Conservation (phyloP, 2,888 invertebrate species). For the Tipula lateralis region DNA sequence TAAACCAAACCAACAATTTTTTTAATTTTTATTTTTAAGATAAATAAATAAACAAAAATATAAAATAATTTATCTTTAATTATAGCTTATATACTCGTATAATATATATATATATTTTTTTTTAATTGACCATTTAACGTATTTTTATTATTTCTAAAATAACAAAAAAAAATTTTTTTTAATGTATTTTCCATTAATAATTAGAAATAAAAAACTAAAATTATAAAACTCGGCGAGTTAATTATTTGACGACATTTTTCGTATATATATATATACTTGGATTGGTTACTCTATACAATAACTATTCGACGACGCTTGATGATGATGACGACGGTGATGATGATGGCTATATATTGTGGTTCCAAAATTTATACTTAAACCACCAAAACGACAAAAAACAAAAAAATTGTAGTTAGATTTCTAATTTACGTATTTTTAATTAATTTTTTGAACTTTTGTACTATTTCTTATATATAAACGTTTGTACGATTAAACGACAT, state of each 20-base stretch:
- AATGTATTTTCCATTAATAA: conserved; percentile 15
- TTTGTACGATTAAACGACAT: background rate
- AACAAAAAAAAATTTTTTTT: background rate
- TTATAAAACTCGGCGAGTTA: background rate
- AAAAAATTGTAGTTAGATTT: background rate
- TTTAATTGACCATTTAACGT: conserved; percentile 1
- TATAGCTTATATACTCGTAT: background rate
- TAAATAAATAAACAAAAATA: conserved; percentile 4
- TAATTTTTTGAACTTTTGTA: conserved; percentile 19
- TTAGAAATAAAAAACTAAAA: background rate
- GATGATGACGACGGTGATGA: too few species aligned
- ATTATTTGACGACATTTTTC: background rate
- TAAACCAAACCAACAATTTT: background rate
- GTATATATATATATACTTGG: background rate
- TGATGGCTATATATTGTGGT: too few species aligned
- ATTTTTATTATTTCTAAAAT: conserved; percentile 11
- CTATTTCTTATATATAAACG: background rate
- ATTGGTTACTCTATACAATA: too few species aligned
- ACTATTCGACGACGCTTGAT: background rate
- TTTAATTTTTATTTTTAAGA: background rate
- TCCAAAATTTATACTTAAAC: background rate
- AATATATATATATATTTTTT: background rate
- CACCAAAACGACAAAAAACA: background rate
- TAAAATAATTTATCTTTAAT: background rate
- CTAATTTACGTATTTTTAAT: background rate